These are phyloP conservation scores for Cololabis saira DNA, from an alignment of 2,113 vertebrate genomes.

Conservation along the genomic window DNA sequence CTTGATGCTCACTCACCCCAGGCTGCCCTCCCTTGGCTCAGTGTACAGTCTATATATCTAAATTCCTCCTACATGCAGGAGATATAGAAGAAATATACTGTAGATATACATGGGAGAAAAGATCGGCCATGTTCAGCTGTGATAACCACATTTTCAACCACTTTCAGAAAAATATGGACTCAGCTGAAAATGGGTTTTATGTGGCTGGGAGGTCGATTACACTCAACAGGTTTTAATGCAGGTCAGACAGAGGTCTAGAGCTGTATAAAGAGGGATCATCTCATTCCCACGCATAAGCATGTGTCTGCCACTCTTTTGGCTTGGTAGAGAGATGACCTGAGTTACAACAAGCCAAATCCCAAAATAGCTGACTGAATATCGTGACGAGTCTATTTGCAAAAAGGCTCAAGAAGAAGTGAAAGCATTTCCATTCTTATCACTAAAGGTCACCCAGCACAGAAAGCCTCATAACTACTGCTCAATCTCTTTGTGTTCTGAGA, in stretches of 20 bases:
- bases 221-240: constrained; percentile 41
- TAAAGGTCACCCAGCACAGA: constrained; percentile 5
- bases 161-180: constrained; percentile 36
- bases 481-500: constrained; percentile 11
- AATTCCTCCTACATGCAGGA: too few species aligned
- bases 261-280: constrained; percentile 34
- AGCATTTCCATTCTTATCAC: constrained; percentile 8
- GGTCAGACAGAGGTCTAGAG: constrained; percentile 44
- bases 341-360: not conserved
- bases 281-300: constrained; percentile 9
- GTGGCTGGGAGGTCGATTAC: constrained; percentile 46
- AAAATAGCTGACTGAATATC: constrained; percentile 13
- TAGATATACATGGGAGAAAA: constrained; percentile 7
- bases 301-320: constrained; percentile 21
- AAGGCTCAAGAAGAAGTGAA: constrained; percentile 3
- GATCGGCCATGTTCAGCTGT: not conserved
- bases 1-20: not conserved
- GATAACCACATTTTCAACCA: constrained; percentile 31
- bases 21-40: not conserved
- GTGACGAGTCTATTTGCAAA: constrained; percentile 6
- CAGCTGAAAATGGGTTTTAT: constrained; percentile 40
- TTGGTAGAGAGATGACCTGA: not conserved
- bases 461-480: constrained; percentile 2
- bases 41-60: too few species aligned
- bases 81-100: too few species aligned